Base-by-base conservation (phyloP, 2,113 vertebrate species). In the Caranx melampygus region DNA sequence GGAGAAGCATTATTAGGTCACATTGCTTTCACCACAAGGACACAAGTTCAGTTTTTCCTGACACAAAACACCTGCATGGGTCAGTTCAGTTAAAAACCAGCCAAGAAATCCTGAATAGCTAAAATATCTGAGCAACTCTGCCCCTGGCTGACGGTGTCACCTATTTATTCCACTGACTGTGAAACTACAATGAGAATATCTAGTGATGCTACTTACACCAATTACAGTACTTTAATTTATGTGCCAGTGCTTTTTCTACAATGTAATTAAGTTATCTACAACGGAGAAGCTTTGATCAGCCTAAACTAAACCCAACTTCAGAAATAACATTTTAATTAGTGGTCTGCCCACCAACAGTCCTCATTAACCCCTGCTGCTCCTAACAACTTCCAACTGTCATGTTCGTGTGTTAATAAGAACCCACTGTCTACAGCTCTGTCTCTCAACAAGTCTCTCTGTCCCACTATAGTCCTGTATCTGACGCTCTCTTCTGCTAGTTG, bases 1-100 rank as follows among this genome's bases (percentile, higher is more conserved):
- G 82, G 83, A 83, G 62, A 78, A 80, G 47, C 85, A 89, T 81
- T 89, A 92, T 85, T 66, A 77, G 85, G 86, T 88, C 88, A 90
- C 88, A 79, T 47, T 85, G 71, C 79, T 81, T 89, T 68, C 81
- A 49, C 71, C 81, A 49, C 66, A 82, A 90, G 78, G 75, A 84
- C 75, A 84, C 51, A 54, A 65, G 72, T 75, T 82, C 62, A 83
- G 63, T 14, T 42, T 87, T 83, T 88, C 13, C 40, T n/a, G 74
- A 78, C 84, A 85, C 44, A 71, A 40, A 87, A 79, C 85, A 86
- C 78, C 87, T 86, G 72, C 8, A 2, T 26, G 45, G 72, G 72
- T 86, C 82, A 86, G 54, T 65, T 69, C 66, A 66, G 31, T 83
- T 62, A 13, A 31, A 71, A 72, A 70, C 0, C 44, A 68, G 42